phyloP scores from a whole-genome alignment of 2,888 invertebrate species.

The Anagyrus pseudococci region DNA sequence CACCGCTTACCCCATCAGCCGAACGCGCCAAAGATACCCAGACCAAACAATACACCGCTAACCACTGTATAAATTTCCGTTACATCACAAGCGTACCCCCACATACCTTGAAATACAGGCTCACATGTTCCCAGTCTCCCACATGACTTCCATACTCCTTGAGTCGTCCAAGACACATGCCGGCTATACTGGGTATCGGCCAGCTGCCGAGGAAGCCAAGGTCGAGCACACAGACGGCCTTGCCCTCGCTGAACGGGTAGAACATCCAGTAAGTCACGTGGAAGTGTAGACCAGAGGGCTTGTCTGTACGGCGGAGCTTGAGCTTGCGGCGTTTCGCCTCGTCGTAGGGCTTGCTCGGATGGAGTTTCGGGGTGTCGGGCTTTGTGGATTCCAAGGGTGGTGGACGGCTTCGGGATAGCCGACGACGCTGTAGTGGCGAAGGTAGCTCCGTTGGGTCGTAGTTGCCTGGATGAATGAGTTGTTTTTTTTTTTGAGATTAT shows the following conservation, averaged over 20 bases:
- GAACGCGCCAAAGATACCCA: no score
- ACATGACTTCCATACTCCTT: slow-evolving; percentile 71
- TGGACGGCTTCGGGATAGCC: background rate
- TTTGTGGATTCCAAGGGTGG: background rate
- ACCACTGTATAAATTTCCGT: no score
- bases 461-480: no score
- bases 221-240: slow-evolving; percentile 63
- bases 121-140: slow-evolving; percentile 75
- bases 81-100: no score
- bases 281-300: slow-evolving; percentile 64
- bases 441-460: no score
- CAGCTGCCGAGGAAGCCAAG: slow-evolving; percentile 67
- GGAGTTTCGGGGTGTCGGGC: no score
- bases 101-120: slow-evolving; percentile 65
- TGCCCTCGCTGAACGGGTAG: slow-evolving; percentile 73
- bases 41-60: no score
- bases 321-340: slow-evolving; percentile 8
- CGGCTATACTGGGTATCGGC: slow-evolving; percentile 68
- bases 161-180: slow-evolving; percentile 67
- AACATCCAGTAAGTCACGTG: slow-evolving; percentile 76
- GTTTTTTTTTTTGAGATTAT: no score
- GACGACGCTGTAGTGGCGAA: background rate
- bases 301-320: slow-evolving; percentile 1
- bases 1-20: no score
- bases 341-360: slow-evolving; percentile 4